Evolutionary conservation across 2,888 invertebrate species (phyloP).

Genomic region (Rhaphigaster nebulosa): DNA sequence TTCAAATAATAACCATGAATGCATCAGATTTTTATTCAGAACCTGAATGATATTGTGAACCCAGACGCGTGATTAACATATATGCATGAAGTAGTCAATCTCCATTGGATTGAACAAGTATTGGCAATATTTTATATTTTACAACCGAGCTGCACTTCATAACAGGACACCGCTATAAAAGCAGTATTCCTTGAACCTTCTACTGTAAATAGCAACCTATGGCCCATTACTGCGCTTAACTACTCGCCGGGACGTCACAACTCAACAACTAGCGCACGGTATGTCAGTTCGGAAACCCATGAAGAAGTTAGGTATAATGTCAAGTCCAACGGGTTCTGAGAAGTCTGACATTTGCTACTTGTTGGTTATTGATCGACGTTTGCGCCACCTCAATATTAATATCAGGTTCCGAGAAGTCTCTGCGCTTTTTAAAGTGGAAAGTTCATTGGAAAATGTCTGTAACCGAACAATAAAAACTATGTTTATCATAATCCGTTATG

Average conservation of each 20-base stretch:
- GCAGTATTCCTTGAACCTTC: conserved; percentile 24
- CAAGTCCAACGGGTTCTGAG: conserved; percentile 4
- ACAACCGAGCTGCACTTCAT: neutral
- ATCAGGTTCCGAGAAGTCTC: neutral
- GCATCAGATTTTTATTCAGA: neutral
- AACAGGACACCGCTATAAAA: neutral
- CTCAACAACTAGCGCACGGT: neutral
- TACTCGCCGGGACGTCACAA: neutral
- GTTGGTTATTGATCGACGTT: neutral
- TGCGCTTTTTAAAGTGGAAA: neutral
- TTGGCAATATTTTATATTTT: neutral
- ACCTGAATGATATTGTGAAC: neutral
- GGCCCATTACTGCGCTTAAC: neutral
- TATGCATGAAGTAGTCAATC: neutral
- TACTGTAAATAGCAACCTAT: neutral
- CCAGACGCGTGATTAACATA: neutral
- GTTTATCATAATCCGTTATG: neutral
- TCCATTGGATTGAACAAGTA: neutral
- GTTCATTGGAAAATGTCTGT: neutral
- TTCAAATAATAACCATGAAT: neutral
- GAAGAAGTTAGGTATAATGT: neutral
- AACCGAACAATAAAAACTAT: neutral
- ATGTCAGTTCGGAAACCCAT: neutral
- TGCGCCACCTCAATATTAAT: neutral
- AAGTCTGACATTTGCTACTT: neutral